Evolutionary conservation across 2,113 vertebrate species (phyloP).

Genomic region (Plectropomus leopardus): DNA sequence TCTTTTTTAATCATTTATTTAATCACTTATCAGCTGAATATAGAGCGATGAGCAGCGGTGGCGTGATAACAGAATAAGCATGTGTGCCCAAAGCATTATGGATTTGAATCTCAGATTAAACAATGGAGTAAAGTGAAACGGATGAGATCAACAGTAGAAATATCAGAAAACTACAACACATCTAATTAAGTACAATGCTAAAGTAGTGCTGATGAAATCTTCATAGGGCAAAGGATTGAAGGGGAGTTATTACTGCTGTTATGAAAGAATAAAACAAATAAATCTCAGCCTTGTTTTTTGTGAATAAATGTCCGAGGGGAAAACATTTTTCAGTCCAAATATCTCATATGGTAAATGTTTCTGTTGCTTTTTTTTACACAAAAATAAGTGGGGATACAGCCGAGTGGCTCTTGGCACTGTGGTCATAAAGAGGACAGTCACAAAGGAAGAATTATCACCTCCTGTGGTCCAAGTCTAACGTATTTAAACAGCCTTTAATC

Average conservation of each 20-base stretch:
- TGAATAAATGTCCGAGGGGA: neutral
- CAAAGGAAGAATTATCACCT: neutral
- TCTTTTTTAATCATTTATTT: slow-evolving; percentile 12
- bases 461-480: neutral
- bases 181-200: neutral
- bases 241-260: neutral
- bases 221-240: neutral
- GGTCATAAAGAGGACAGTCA: neutral
- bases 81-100: neutral
- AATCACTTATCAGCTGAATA: slow-evolving; percentile 1
- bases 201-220: neutral
- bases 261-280: neutral
- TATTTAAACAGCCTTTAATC: neutral
- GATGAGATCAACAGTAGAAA: too few species aligned
- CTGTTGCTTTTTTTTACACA: neutral
- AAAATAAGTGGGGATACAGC: neutral
- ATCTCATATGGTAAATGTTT: neutral
- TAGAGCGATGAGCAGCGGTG: neutral
- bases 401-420: neutral
- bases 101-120: neutral
- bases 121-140: neutral
- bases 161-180: neutral
- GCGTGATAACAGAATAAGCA: neutral
- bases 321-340: neutral
- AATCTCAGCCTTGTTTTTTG: neutral